A percentile compares a stretch with the other conserved stretches of the same genome.
phyloP scores from a whole-genome alignment of 2,888 invertebrate genomes.

The Scaptomyza cyrtandrae region DNA sequence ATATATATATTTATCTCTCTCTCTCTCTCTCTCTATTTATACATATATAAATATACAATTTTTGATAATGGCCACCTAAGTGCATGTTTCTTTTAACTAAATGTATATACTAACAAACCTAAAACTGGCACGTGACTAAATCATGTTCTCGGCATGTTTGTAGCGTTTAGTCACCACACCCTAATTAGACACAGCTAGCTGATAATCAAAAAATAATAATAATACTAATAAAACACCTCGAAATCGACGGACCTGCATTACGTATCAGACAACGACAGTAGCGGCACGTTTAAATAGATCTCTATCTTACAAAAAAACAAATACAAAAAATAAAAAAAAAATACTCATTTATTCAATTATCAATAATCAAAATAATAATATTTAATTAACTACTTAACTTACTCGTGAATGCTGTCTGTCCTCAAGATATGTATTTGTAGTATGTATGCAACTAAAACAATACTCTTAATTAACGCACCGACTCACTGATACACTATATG shows the following conservation, averaged over 20 bases:
- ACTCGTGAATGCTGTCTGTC: conserved; percentile 54
- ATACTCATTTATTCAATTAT: conserved; percentile 20
- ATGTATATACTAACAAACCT: conserved; percentile 14
- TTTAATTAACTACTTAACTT: conserved; percentile 16
- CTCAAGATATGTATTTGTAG: conserved; percentile 36
- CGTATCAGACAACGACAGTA: conserved; percentile 36
- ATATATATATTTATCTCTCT: neutral
- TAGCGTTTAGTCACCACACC: conserved; percentile 58
- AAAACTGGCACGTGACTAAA: conserved; percentile 53
- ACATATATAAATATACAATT: conserved; percentile 1
- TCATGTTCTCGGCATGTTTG: conserved; percentile 59
- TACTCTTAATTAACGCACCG: conserved; percentile 40
- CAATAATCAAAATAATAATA: conserved; percentile 9
- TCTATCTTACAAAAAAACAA: conserved; percentile 14
- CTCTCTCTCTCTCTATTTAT: neutral
- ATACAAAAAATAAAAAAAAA: neutral
- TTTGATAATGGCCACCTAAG: conserved; percentile 65
- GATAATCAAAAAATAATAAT: neutral
- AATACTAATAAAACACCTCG: neutral
- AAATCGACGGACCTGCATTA: conserved; percentile 30
- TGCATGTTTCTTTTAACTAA: conserved; percentile 65
- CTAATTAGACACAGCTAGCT: conserved; percentile 32
- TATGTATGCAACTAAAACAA: conserved; percentile 35
- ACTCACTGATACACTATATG: conserved; percentile 51
- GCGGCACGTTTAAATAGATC: conserved; percentile 50